Evolutionary conservation across 2,888 invertebrate species (phyloP), one percentile per base, ranked within the genome.

Genomic region (Acholoe squamosa): DNA sequence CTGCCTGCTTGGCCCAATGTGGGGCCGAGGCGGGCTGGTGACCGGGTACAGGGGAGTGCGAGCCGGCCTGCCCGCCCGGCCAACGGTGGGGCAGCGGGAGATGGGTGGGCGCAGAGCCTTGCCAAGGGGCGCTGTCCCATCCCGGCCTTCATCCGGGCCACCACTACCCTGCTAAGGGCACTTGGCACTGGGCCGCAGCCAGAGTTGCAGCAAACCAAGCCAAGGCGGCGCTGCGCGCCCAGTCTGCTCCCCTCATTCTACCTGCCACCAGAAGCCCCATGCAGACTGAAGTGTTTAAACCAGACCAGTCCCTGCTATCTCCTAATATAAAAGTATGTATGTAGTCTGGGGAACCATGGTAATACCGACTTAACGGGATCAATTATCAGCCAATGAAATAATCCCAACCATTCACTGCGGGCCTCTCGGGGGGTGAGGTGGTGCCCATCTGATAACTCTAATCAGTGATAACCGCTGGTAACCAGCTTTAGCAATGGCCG

Each of bases 61-160:
- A 16, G 80, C 80, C 34, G 61, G 61, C 61, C 61, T 19, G 61
- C 61, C 22, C 61, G 61, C 22, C 61, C 61, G n/a, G 61, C 61
- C 61, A 31, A 25, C 28, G 76, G 25, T 28, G 25, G 76, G 76
- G 76, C 28, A 31, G 76, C 28, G 76, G 76, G 76, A n/a, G 76
- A 25, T 25, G 28, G 28, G 76, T 61, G 61, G n/a, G 61, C 61
- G 61, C 7, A 19, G 71, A 71, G 71, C 71, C 25, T 71, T 71
- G 71, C 71, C 71, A 71, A 71, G 71, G 28, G 71, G 28, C 71
- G 71, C 71, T 71, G 71, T 71, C 71, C 71, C 71, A 71, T 71
- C 14, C 71, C 71, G 71, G n/a, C 28, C 19, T 16, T 5, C 71
- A 25, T 22, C 71, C 71, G 28, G 25, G 61, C 71, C 25, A 71